Evolutionary conservation across 1,140 invertebrate species (phyloP), one percentile per base, ranked within the genome.

Genomic region (Charaxes varanes): DNA sequence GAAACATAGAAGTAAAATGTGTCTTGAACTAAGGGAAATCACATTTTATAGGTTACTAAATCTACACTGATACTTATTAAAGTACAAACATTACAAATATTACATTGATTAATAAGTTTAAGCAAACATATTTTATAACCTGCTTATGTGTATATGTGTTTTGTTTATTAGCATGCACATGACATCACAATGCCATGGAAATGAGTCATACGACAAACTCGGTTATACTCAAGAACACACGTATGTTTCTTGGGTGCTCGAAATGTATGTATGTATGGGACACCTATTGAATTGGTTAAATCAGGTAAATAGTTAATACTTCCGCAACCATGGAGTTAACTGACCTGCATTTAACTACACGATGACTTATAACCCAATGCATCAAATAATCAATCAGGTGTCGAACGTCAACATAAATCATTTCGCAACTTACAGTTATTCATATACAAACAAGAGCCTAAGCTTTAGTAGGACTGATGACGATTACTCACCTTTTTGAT

Each of bases 351-450:
- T 32, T 18, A 18, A 30, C 6, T 13, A 27, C 6, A 16, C 13
- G 21, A 33, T 14, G 38, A n/a, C n/a, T 50, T 37, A 48, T 26
- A 28, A 46, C 19, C 37, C 37, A 59, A 36, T 41, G 15, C 13
- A 46, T 48, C n/a, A 16, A 51, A 30, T 37, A 23, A 48, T 53
- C 23, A 38, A 42, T 41, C 45, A 51, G 50, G 44, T 54, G 36
- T 56, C 41, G 62, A 67, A 73, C 57, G 59, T 67, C 66, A 62
- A 53, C 57, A 54, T 48, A 66, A 74, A 68, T 59, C 46, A 62
- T 78, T 63, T 80, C 64, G 61, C 67, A 62, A 65, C 55, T 48
- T 76, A 82, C 78, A 78, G 78, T 82, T 82, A 79, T 69, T 68
- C 76, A 74, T 80, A 76, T 62, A 79, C 71, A 78, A 82, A 79